Base-by-base conservation (phyloP, 1,140 invertebrate genomes). In the Drosophila orosa region DNA sequence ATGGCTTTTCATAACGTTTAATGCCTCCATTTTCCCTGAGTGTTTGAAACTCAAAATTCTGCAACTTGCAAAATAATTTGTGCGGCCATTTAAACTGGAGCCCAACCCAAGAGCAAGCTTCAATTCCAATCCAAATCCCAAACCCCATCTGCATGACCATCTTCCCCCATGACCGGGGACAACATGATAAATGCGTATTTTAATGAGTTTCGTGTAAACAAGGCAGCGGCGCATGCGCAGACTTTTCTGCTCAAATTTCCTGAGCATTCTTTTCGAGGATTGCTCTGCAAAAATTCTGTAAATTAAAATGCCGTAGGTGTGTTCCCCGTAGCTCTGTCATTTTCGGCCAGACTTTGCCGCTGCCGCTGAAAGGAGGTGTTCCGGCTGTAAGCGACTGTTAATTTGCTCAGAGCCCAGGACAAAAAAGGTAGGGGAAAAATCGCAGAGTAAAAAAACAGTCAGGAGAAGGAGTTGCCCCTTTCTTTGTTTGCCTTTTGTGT, bases 201-300 rank as follows among this genome's bases (percentile, higher is more conserved):
- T 90, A 90, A 90, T 90, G 85, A 90, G 85, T 90, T 90, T 90
- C 81, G 81, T 90, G 85, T 90, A 90, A 90, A 90, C 81, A 85
- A 79, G 86, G 77, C 73, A 73, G 66, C 78, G 69, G 66, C 57
- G 76, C 80, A 83, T 74, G 76, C 66, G 61, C 65, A 81, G 67
- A 60, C 22, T 35, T 52, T 45, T 56, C 66, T 54, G 58, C 76
- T 72, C 61, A 76, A 73, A 63, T 78, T 58, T 79, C 68, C 25
- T 7, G 37, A 22, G 72, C 33, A 65, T 80, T 80, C 73, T 74
- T 71, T 71, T 48, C n/a, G 42, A 40, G 31, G 44, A 69, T 54
- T 45, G 37, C 31, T 33, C 45, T 62, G 45, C 50, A 75, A 52
- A 52, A 52, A 10, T 52, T 52, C 50, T 52, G 50, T 52, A 52